These are phyloP conservation scores for Carposina sasakii DNA, from an alignment of 1,140 invertebrate genomes.

Conservation along the genomic window DNA sequence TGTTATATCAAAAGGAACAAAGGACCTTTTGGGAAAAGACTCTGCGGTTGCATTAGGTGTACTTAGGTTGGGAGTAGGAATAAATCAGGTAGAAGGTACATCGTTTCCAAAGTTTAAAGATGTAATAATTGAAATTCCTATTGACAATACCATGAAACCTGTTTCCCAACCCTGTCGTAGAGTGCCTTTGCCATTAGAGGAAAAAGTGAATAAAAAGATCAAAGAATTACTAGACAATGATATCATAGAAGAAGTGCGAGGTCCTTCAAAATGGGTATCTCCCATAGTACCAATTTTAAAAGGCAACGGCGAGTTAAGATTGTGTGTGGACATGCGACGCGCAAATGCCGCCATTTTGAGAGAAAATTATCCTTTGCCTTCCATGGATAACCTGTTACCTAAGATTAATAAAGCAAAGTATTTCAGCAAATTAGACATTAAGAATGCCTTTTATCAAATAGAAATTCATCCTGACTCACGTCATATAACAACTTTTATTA, in stretches of 20 bases:
- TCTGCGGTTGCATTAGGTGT: constrained; percentile 15
- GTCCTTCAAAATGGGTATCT: constrained; percentile 32
- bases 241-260: constrained; percentile 28
- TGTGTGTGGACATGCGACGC: constrained; percentile 39
- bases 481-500: constrained; percentile 29
- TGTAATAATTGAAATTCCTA: constrained; percentile 21
- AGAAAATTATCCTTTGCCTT: constrained; percentile 31
- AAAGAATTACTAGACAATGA: constrained; percentile 12
- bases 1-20: constrained; percentile 14
- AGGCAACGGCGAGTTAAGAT: constrained; percentile 23
- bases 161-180: constrained; percentile 25
- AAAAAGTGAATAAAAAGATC: constrained; percentile 9
- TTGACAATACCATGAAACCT: constrained; percentile 19
- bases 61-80: constrained; percentile 14
- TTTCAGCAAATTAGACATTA: constrained; percentile 28
- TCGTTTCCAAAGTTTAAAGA: constrained; percentile 23
- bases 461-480: constrained; percentile 23
- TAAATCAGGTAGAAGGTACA: neutral
- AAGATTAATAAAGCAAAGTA: constrained; percentile 22
- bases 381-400: constrained; percentile 23
- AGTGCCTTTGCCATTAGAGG: constrained; percentile 16
- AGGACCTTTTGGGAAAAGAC: constrained; percentile 14
- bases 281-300: constrained; percentile 31
- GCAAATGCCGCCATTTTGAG: constrained; percentile 38
- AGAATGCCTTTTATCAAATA: constrained; percentile 28